Conservation (phyloP, 2,888 invertebrate species). For the Caradrina kadenii region DNA sequence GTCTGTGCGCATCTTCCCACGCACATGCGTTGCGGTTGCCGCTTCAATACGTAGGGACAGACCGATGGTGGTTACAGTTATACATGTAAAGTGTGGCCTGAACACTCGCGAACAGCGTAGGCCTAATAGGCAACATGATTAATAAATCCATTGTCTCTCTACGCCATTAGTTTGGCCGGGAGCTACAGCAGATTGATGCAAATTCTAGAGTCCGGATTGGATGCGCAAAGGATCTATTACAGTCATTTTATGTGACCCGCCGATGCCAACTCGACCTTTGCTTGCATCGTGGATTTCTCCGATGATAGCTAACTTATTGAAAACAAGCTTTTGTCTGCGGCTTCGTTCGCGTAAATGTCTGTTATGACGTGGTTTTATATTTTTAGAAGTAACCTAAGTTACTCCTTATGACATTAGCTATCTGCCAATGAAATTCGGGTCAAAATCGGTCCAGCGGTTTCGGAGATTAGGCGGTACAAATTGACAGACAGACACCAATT, state of each 20-base stretch:
- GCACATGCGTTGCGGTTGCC: conserved; percentile 62
- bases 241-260: conserved; percentile 48
- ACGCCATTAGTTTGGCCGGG: conserved; percentile 42
- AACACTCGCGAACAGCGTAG: conserved; percentile 27
- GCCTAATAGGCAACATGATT: conserved; percentile 39
- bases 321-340: not conserved
- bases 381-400: too few species aligned
- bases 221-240: conserved; percentile 23
- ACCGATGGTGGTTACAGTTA: conserved; percentile 49
- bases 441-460: too few species aligned
- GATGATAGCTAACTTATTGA: conserved; percentile 32
- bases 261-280: conserved; percentile 51
- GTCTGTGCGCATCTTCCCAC: conserved; percentile 72
- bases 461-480: too few species aligned
- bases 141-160: conserved; percentile 52
- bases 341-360: too few species aligned
- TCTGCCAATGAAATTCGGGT: too few species aligned
- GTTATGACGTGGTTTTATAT: too few species aligned
- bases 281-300: conserved; percentile 41
- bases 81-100: conserved; percentile 39
- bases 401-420: too few species aligned
- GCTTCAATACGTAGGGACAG: conserved; percentile 45
- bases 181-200: conserved; percentile 55
- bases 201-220: conserved; percentile 31
- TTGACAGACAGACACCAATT: too few species aligned